phyloP scores from a whole-genome alignment of 2,113 vertebrate species.

The Corythoichthys intestinalis region DNA sequence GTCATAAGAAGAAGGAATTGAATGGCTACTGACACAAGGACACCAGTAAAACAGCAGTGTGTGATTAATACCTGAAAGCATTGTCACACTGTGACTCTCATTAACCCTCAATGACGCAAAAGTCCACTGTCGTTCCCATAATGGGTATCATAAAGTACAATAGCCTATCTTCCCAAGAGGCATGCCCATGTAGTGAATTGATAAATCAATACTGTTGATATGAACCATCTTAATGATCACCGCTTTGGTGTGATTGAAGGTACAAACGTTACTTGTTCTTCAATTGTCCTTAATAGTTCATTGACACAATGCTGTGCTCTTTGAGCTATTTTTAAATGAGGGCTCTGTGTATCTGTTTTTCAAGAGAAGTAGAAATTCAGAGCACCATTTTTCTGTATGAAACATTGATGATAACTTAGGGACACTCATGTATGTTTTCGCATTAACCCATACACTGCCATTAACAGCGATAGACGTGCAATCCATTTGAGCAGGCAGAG shows the following conservation, averaged over 20 bases:
- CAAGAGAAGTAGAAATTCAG: background rate
- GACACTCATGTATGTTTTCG: no score
- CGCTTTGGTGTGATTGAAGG: constrained; percentile 7
- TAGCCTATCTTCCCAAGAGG: constrained; percentile 7
- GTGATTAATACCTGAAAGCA: constrained; percentile 45
- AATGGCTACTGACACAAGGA: background rate
- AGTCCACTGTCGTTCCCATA: constrained; percentile 17
- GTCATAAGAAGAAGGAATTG: no score
- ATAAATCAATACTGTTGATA: constrained; percentile 17
- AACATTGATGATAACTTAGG: background rate
- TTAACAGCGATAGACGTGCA: no score
- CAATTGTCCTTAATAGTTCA: background rate
- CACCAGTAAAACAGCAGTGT: constrained; percentile 40
- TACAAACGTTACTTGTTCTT: background rate
- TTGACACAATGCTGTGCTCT: background rate
- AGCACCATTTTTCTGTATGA: background rate
- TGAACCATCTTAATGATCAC: background rate
- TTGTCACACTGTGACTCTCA: constrained; percentile 30
- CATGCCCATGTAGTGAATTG: constrained; percentile 19
- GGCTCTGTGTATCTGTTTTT: background rate
- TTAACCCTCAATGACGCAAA: constrained; percentile 48
- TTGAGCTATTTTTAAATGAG: background rate
- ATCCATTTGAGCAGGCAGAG: no score
- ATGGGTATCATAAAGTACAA: constrained; percentile 23
- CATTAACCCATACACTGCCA: no score